Conservation (phyloP, 2,797 vertebrate species). For the Falco berigora region DNA sequence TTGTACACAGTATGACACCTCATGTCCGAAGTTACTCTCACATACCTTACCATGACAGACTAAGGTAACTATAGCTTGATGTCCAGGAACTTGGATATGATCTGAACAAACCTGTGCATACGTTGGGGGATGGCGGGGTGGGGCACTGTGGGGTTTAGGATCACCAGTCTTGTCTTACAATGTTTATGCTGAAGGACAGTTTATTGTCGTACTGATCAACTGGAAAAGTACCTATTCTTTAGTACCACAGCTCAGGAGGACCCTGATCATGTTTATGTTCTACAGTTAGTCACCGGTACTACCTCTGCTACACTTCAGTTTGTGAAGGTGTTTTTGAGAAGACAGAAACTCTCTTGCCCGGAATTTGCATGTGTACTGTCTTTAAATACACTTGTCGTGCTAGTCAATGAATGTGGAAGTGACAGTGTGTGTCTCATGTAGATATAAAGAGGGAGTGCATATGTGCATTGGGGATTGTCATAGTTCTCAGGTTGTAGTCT, state of each 20-base stretch:
- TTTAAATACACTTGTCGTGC: background rate
- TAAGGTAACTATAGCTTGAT: background rate
- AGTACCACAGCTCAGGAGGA: background rate
- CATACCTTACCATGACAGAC: background rate
- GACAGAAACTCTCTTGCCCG: background rate
- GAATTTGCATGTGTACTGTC: background rate
- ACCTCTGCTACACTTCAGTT: background rate
- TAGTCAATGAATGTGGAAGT: background rate
- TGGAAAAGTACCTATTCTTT: background rate
- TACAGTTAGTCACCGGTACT: background rate
- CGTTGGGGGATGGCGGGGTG: fast-evolving
- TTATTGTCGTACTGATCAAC: background rate
- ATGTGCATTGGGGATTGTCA: background rate
- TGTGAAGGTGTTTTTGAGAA: background rate
- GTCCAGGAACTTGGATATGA: background rate
- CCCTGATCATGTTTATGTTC: background rate
- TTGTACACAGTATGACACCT: background rate
- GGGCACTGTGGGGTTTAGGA: background rate
- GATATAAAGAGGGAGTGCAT: fast-evolving
- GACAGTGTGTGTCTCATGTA: background rate
- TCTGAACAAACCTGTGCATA: background rate
- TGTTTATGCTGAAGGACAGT: background rate
- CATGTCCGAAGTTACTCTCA: background rate
- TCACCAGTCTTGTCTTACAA: background rate
- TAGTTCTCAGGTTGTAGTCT: background rate